These are phyloP conservation scores for Diuraphis noxia DNA, from an alignment of 1,140 invertebrate species.

Conservation along the genomic window DNA sequence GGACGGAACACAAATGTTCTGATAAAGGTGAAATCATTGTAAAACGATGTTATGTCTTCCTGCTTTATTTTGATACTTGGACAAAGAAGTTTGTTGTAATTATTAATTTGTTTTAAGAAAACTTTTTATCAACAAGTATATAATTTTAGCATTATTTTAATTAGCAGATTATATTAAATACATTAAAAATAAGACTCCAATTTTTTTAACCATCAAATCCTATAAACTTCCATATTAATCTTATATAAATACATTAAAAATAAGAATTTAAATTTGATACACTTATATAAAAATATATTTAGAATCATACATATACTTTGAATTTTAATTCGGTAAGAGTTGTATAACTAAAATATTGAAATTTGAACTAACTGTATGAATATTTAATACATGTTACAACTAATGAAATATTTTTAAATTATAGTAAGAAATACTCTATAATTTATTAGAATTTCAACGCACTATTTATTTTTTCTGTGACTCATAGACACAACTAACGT, in stretches of 20 bases:
- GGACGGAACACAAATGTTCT: conserved; percentile 18
- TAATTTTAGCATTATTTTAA: neutral
- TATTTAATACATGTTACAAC: neutral
- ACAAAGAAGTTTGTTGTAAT: neutral
- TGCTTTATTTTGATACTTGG: neutral
- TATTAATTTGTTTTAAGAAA: neutral
- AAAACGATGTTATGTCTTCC: neutral
- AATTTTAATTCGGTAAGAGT: conserved; percentile 1
- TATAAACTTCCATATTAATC: too few species aligned
- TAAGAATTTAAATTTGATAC: neutral
- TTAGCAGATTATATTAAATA: neutral
- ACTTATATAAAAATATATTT: neutral
- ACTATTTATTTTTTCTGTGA: neutral
- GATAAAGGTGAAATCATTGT: conserved; percentile 3
- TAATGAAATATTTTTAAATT: neutral
- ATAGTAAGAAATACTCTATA: neutral
- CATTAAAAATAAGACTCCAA: neutral
- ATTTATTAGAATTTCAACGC: neutral
- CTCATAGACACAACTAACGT: neutral
- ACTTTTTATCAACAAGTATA: neutral
- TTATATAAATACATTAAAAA: neutral
- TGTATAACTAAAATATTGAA: neutral
- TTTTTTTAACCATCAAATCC: too few species aligned
- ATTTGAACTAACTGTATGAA: neutral
- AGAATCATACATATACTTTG: neutral